A percentile compares a stretch with the other conserved stretches of the same genome.
phyloP scores from a whole-genome alignment of 2,113 vertebrate species.

The Macquaria ambigua region DNA sequence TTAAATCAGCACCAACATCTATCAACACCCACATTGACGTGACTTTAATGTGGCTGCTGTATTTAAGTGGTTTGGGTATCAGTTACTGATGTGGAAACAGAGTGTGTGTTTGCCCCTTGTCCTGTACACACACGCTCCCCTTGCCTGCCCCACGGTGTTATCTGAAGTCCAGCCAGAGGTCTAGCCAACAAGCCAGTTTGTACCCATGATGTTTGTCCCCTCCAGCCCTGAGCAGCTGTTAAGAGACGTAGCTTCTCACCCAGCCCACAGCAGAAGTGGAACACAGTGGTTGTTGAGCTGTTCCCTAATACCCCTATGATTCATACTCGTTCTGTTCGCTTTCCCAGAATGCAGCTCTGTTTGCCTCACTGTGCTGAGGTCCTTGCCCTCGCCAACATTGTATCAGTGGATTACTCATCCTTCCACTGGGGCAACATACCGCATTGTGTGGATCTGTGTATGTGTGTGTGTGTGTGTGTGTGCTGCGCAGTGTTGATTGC shows the following conservation, averaged over 20 bases:
- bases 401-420: slow-evolving; percentile 77
- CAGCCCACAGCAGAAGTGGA: slow-evolving; percentile 70
- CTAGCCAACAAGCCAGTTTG: slow-evolving; percentile 59
- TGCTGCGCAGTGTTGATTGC: slow-evolving; percentile 33
- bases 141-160: slow-evolving; percentile 19
- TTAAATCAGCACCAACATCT: slow-evolving; percentile 53
- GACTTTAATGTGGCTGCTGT: slow-evolving; percentile 56
- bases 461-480: neutral
- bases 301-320: slow-evolving; percentile 76
- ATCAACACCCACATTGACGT: slow-evolving; percentile 45
- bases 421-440: slow-evolving; percentile 56
- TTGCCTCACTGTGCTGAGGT: slow-evolving; percentile 66
- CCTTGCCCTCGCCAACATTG: slow-evolving; percentile 65
- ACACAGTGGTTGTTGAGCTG: slow-evolving; percentile 67
- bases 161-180: slow-evolving; percentile 71
- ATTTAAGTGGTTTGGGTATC: slow-evolving; percentile 58
- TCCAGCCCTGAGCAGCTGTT: slow-evolving; percentile 79
- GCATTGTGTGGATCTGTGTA: slow-evolving; percentile 31
- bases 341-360: slow-evolving; percentile 77
- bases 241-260: slow-evolving; percentile 65
- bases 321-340: slow-evolving; percentile 72
- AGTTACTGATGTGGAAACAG: slow-evolving; percentile 61
- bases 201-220: slow-evolving; percentile 63
- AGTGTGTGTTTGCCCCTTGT: slow-evolving; percentile 47
- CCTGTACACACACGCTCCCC: slow-evolving; percentile 15